Base-by-base conservation (phyloP, 2,888 invertebrate genomes). In the Caenorhabditis plicata region DNA sequence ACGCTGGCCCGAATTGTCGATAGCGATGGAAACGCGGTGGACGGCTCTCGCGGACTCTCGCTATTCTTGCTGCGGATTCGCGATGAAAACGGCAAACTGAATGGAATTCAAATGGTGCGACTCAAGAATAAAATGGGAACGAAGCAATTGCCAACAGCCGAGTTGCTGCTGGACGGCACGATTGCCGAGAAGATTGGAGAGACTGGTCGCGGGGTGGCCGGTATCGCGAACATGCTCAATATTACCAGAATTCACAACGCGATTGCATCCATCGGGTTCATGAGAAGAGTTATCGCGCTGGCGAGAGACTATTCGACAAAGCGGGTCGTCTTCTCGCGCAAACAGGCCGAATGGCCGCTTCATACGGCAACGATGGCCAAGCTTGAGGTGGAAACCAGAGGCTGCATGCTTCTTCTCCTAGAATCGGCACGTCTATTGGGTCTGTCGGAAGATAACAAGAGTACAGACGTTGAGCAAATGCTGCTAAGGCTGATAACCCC, bases 51-150 rank as follows among this genome's bases (percentile, higher is more conserved):
- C 40, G 85, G 85, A 2, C 72, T 86, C 31, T 83, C 85, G 0
- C 78, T 86, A 76, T 86, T 86, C 73, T 85, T 82, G 57, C 56
- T 85, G 31, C 81, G 83, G 67, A 78, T 83, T 11, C 74, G 81
- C 22, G 74, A 80, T 5, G 77, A 82, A 45, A 77, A 75, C 9
- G 81, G 81, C 4, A 64, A 75, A 11, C 74, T 86, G 49, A 86
- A 86, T 71, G 82, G 83, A 49, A 85, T 86, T 35, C 82, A 85
- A 67, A 81, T 86, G 45, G 78, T 84, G 48, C 81, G 82, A 51
- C 76, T 86, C 64, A 86, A 86, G 77, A 83, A 86, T 69, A 86
- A 86, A 74, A 78, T 86, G 38, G 86, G 86, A 17, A 86, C 86
- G 2, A 74, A 83, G 40, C 86, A 86, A 65, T 72, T 86, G 35